These are phyloP conservation scores for Hyles vespertilio DNA, from an alignment of 1,140 invertebrate species.

Conservation along the genomic window DNA sequence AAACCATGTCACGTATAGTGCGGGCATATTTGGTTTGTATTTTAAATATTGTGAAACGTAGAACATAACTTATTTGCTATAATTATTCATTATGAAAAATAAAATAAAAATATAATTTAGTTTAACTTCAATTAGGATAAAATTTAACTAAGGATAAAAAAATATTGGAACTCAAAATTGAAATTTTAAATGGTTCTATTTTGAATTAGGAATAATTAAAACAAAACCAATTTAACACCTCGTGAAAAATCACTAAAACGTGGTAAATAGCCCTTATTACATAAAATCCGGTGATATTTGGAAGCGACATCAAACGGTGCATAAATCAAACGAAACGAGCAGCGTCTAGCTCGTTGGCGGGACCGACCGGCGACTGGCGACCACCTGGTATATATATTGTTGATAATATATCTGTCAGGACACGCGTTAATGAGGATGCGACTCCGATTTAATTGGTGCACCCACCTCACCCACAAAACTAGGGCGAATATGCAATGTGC, in stretches of 20 bases:
- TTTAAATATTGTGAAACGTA: neutral
- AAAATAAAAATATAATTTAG: too few relatives aligned
- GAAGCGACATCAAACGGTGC: constrained; percentile 29
- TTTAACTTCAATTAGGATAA: too few relatives aligned
- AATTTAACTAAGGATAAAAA: too few relatives aligned
- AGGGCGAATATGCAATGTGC: constrained; percentile 1
- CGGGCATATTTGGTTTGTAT: neutral
- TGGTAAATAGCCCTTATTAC: neutral
- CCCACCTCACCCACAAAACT: constrained; percentile 10
- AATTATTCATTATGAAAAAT: too few relatives aligned
- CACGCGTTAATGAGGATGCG: constrained; percentile 33
- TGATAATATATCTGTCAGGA: constrained; percentile 39
- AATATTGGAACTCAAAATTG: too few relatives aligned
- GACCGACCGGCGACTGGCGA: neutral
- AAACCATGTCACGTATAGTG: neutral
- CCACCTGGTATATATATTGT: constrained; percentile 25
- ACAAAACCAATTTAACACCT: neutral
- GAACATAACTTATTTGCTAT: too few relatives aligned
- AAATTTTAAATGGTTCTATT: neutral
- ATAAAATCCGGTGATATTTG: constrained; percentile 15
- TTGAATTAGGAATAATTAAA: too few relatives aligned
- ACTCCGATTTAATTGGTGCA: constrained; percentile 26
- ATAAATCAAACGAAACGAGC: constrained; percentile 29
- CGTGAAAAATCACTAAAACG: neutral
- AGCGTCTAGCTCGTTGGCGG: neutral